Evolutionary conservation across 1,140 invertebrate genomes (phyloP).

Genomic region (Cydia fagiglandana): DNA sequence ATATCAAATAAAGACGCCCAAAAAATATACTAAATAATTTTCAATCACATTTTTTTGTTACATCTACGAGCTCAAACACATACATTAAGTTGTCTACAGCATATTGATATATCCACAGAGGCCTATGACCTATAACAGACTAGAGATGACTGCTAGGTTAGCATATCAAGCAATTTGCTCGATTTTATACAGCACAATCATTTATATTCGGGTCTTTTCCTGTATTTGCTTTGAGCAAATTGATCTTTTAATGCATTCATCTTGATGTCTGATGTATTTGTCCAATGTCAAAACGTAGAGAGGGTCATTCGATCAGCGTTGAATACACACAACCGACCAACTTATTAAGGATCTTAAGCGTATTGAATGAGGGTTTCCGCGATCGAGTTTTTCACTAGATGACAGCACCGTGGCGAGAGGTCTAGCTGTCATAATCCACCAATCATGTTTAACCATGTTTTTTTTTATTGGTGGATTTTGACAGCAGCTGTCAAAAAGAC

Average conservation of each 20-base stretch:
- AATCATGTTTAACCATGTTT: too few relatives aligned
- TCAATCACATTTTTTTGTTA: too few relatives aligned
- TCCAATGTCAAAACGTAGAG: constrained; percentile 41
- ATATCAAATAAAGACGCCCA: too few relatives aligned
- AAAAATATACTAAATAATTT: too few relatives aligned
- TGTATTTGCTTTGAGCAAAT: constrained; percentile 14
- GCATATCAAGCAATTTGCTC: constrained; percentile 33
- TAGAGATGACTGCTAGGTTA: constrained; percentile 16
- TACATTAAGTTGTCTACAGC: neutral
- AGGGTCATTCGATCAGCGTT: neutral
- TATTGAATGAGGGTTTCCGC: too few relatives aligned
- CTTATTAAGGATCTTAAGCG: neutral
- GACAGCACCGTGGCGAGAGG: too few relatives aligned
- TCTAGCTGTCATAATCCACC: too few relatives aligned
- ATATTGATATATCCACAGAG: constrained; percentile 22
- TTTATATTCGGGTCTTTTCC: neutral
- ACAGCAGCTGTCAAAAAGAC: too few relatives aligned
- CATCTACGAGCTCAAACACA: neutral
- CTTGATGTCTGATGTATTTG: constrained; percentile 58
- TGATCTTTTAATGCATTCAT: constrained; percentile 47
- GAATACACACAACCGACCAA: neutral
- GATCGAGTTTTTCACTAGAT: too few relatives aligned
- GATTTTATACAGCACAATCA: constrained; percentile 19
- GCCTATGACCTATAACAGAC: constrained; percentile 3
- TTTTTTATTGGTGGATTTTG: too few relatives aligned